These are phyloP conservation scores for Lerema accius DNA, from an alignment of 1,140 invertebrate species.

Conservation along the genomic window DNA sequence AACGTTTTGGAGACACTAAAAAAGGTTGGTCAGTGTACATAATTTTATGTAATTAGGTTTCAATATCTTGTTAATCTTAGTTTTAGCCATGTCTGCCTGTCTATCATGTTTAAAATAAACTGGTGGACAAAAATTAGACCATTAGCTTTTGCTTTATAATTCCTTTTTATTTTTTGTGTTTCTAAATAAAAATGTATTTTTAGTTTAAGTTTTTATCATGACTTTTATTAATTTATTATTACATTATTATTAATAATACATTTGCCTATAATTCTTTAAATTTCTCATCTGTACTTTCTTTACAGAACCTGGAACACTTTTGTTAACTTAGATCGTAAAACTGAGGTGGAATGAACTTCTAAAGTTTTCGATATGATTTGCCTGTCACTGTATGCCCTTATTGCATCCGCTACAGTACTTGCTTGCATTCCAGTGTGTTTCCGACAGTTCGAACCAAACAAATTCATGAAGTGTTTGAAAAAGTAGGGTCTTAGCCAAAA, in stretches of 20 bases:
- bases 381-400: conserved; percentile 69
- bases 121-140: no score
- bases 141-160: no score
- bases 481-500: conserved; percentile 43
- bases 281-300: background rate
- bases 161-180: no score
- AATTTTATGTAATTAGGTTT: no score
- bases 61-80: no score
- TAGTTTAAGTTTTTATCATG: no score
- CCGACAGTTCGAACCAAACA: conserved; percentile 59
- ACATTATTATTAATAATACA: no score
- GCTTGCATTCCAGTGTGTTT: conserved; percentile 71
- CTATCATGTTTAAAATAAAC: no score
- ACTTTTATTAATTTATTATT: no score
- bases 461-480: conserved; percentile 65
- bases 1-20: background rate
- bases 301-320: background rate
- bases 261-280: no score
- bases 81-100: no score
- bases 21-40: background rate
- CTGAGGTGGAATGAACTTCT: conserved; percentile 12
- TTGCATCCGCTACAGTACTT: conserved; percentile 66
- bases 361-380: conserved; percentile 63
- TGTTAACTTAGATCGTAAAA: background rate
- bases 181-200: no score